Base-by-base conservation (phyloP, 2,888 invertebrate genomes). In the Cecidostiba fungosa region DNA sequence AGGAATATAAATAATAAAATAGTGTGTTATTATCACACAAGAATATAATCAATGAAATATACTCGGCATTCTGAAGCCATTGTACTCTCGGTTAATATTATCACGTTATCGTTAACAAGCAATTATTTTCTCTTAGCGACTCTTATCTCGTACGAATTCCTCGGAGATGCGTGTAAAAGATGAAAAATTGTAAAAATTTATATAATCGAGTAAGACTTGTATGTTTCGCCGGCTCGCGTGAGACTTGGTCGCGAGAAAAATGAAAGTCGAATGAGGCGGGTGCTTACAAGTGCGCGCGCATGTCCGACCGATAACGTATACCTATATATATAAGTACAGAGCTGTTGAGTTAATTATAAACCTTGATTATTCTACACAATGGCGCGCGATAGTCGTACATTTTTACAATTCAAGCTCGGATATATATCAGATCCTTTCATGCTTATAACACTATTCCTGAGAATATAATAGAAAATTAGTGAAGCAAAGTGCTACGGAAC, bases 261-360 rank as follows among this genome's bases (percentile, higher is more conserved):
- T 80, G 70, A 80, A 80, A 80, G 26, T 80, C 26, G 54, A 72
- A 72, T 72, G 54, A 80, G 50, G 70, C 32, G 70, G 29, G 66
- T 69, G 50, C n/a, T 50, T 79, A 79, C 70, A 39, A 77, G 78
- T n/a, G 16, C 12, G 39, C 77, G 43, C 50, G 26, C 70, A 54
- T 72, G 39, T 54, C 54, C 54, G n/a, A 32, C 70, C 47, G 73
- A 73, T 59, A 73, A 54, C 19, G 36, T 26, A 10, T 43, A 10
- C 39, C 54, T 70, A 72, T 26, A 81, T 12, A 70, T 70, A 72
- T 26, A 81, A 69, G 32, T 19, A n/a, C 47, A 39, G 29, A 36
- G 59, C 23, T 4, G 5, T 14, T n/a, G 39, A 43, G 50, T 81
- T 74, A 43, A 74, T 81, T 81, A 81, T n/a, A 62, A n/a, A 26